These are phyloP conservation scores for Macheiramphus alcinus DNA, from an alignment of 2,113 vertebrate genomes.

Conservation along the genomic window DNA sequence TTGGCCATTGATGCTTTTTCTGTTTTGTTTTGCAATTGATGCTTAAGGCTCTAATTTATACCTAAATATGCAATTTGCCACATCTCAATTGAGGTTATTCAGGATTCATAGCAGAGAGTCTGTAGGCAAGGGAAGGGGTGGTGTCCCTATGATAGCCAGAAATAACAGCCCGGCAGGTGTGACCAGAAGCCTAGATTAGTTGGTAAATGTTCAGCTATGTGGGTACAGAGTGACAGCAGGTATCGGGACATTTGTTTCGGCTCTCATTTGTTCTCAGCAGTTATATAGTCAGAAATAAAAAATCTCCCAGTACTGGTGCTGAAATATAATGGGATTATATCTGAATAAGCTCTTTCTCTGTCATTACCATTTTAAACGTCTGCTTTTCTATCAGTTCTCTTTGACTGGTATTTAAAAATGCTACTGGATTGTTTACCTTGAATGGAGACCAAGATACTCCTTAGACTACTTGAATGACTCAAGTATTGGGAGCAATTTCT, in stretches of 20 bases:
- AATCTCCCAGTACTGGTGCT: not conserved
- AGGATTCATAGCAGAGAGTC: not conserved
- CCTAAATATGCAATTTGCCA: not conserved
- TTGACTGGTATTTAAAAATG: not conserved
- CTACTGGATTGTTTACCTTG: not conserved
- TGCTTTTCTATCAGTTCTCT: not conserved
- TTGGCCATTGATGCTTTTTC: not conserved
- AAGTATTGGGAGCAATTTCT: not conserved
- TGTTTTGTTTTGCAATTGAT: not conserved
- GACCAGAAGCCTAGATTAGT: not conserved
- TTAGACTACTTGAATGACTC: not conserved
- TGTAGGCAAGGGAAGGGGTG: not conserved
- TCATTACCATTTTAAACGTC: not conserved
- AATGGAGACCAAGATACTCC: not conserved
- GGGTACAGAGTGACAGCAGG: not conserved
- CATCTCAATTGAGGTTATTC: not conserved
- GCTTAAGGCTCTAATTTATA: not conserved
- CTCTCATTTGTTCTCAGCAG: not conserved
- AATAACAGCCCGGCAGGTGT: accelerated
- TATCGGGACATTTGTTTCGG: not conserved
- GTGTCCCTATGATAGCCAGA: not conserved
- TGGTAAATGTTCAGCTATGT: not conserved
- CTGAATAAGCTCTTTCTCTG: not conserved
- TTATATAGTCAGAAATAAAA: not conserved
- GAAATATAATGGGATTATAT: not conserved